Percentiles rank a stretch among this genome's conserved stretches.
phyloP scores from a whole-genome alignment of 2,888 invertebrate genomes.

The Eilema depressum region DNA sequence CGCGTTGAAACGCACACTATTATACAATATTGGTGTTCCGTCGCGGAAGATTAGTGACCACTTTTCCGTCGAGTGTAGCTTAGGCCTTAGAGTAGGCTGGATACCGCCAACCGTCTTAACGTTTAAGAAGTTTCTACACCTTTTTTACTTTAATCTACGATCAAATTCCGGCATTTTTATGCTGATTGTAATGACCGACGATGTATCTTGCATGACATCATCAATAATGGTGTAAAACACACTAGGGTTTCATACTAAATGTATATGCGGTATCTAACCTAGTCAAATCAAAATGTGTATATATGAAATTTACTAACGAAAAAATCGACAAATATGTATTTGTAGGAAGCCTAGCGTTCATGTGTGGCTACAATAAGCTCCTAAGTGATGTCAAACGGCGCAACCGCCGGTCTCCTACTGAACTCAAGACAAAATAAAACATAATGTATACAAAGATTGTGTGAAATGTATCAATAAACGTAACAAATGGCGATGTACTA shows the following conservation, averaged over 20 bases:
- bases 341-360: neutral
- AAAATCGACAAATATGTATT: neutral
- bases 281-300: neutral
- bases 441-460: slow-evolving; percentile 42
- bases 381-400: neutral
- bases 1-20: too few relatives aligned
- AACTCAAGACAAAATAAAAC: slow-evolving; percentile 37
- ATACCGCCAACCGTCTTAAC: neutral
- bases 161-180: too few relatives aligned
- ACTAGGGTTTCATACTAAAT: neutral
- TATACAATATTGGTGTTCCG: too few relatives aligned
- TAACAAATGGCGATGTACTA: slow-evolving; percentile 17
- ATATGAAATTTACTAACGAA: neutral
- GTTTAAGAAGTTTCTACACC: too few relatives aligned
- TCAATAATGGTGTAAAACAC: neutral
- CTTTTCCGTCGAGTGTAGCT: too few relatives aligned
- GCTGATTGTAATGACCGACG: too few relatives aligned
- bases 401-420: slow-evolving; percentile 23
- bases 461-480: slow-evolving; percentile 15
- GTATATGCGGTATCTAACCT: neutral
- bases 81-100: neutral
- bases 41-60: too few relatives aligned
- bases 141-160: too few relatives aligned
- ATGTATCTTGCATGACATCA: too few relatives aligned
- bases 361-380: neutral